Conservation (phyloP, 1,140 invertebrate genomes). For the Apis dorsata region DNA sequence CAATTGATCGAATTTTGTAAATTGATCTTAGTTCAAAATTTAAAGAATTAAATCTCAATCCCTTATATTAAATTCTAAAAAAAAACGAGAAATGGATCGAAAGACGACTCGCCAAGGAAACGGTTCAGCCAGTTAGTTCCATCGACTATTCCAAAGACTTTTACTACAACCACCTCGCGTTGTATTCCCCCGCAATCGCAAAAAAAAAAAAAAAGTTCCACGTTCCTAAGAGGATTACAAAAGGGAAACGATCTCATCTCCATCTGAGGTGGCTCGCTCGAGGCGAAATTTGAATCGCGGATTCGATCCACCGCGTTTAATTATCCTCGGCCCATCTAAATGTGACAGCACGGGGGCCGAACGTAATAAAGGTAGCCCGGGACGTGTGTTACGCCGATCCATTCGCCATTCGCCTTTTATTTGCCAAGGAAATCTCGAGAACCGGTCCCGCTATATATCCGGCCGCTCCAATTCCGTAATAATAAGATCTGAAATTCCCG, state of each 20-base stretch:
- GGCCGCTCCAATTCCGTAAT: conserved; percentile 52
- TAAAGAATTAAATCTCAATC: no score
- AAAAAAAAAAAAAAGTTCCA: background rate
- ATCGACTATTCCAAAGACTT: no score
- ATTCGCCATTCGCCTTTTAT: conserved; percentile 27
- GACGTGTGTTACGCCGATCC: background rate
- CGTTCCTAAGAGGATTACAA: background rate
- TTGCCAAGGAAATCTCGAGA: conserved; percentile 58
- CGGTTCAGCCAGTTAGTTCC: no score
- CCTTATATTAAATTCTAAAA: no score
- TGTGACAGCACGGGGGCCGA: background rate
- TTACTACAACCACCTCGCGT: no score
- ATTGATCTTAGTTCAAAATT: no score
- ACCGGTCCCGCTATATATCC: conserved; percentile 44
- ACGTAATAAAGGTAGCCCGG: conserved; percentile 9
- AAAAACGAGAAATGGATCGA: no score
- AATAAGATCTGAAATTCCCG: conserved; percentile 62
- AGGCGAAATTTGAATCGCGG: conserved; percentile 8
- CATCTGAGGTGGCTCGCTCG: background rate
- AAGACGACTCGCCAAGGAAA: no score
- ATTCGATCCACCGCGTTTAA: conserved; percentile 28
- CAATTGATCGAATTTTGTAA: no score
- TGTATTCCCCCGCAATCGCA: background rate
- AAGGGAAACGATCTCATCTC: background rate
- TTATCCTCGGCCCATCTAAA: background rate